Percentiles rank a stretch among this genome's conserved stretches.
These are phyloP conservation scores for Upupa epops DNA, from an alignment of 2,113 vertebrate genomes.

Conservation along the genomic window DNA sequence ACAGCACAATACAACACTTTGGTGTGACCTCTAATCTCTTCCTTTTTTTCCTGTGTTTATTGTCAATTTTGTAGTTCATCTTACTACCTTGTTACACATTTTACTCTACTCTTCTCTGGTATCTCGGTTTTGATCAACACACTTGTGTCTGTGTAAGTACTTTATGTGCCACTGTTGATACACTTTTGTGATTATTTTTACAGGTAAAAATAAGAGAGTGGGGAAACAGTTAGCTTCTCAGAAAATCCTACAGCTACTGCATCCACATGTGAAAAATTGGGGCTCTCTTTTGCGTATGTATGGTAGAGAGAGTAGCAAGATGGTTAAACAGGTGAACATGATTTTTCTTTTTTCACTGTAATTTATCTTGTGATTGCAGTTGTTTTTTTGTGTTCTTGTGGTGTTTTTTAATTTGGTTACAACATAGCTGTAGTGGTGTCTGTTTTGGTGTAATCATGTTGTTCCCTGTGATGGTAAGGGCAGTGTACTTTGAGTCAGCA, in stretches of 20 bases:
- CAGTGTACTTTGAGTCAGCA: neutral
- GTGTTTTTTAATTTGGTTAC: neutral
- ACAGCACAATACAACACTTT: conserved; percentile 68
- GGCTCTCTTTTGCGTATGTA: conserved; percentile 98
- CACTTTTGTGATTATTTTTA: neutral
- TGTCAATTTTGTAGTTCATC: neutral
- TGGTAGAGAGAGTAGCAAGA: conserved; percentile 95
- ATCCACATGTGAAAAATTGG: conserved; percentile 98
- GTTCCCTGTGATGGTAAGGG: neutral
- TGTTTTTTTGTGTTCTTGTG: neutral
- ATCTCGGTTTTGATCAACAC: neutral
- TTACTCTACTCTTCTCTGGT: neutral
- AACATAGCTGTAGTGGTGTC: neutral
- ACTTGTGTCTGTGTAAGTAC: neutral
- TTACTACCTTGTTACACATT: accelerated
- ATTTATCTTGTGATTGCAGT: neutral
- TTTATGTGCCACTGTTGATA: neutral
- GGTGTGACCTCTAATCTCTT: neutral
- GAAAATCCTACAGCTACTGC: conserved; percentile 97
- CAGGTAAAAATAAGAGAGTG: conserved; percentile 98
- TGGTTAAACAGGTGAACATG: conserved; percentile 92
- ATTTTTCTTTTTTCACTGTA: neutral
- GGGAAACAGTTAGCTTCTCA: conserved; percentile 97
- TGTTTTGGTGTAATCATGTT: accelerated
- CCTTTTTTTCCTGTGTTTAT: neutral